A percentile compares a stretch with the other conserved stretches of the same genome.
phyloP scores from a whole-genome alignment of 2,113 vertebrate species.

The Alaudala cheleensis region DNA sequence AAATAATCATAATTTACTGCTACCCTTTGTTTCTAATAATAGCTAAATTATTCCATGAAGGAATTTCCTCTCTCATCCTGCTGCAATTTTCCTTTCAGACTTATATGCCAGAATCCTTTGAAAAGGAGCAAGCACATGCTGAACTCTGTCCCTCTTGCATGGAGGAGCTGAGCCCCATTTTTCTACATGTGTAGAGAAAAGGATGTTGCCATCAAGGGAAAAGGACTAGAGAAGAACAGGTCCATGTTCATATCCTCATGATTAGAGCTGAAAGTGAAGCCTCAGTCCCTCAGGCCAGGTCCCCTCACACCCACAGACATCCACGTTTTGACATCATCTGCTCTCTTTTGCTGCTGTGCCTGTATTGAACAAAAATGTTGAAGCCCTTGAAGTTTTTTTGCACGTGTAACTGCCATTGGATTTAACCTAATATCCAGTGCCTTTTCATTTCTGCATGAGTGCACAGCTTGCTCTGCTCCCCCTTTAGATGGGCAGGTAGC shows the following conservation, averaged over 20 bases:
- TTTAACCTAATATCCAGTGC: background rate
- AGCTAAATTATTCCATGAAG: background rate
- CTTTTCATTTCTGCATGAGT: background rate
- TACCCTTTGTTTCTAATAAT: background rate
- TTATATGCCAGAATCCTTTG: background rate
- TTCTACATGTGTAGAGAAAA: background rate
- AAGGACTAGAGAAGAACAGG: background rate
- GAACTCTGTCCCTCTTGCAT: background rate
- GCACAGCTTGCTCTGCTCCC: background rate
- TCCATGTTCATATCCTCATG: accelerated
- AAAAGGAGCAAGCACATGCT: background rate
- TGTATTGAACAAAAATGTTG: background rate
- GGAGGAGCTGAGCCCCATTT: background rate
- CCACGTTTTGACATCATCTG: background rate
- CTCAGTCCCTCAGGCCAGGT: background rate
- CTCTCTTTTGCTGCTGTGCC: background rate
- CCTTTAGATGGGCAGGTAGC: background rate
- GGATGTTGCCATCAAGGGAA: background rate
- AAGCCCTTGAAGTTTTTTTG: background rate
- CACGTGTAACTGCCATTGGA: background rate
- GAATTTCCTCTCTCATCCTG: background rate
- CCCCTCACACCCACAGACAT: background rate
- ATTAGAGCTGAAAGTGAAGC: background rate
- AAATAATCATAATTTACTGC: background rate
- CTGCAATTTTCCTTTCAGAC: background rate